Conservation (phyloP, 2,888 invertebrate species). For the Axea sp. region DNA sequence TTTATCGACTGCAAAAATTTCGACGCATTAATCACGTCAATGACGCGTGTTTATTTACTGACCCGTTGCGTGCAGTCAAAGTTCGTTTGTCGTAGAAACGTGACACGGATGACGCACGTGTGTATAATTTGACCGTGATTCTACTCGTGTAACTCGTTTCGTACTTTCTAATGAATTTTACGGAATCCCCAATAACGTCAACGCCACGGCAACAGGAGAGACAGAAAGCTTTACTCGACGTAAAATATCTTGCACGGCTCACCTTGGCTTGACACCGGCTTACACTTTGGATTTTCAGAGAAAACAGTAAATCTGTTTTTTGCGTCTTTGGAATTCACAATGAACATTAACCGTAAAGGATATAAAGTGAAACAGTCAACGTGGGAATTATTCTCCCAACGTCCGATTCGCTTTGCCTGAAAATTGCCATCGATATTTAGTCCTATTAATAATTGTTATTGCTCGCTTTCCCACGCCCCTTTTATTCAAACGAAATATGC, state of each 20-base stretch:
- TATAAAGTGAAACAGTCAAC: conserved; percentile 5
- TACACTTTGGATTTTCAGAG: conserved; percentile 45
- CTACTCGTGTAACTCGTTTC: conserved; percentile 30
- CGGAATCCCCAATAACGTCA: conserved; percentile 55
- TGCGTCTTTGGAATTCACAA: conserved; percentile 32
- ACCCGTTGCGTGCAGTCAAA: conserved; percentile 10
- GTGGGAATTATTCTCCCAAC: background rate
- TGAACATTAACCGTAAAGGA: conserved; percentile 1
- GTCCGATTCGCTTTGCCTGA: no score
- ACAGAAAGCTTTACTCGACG: conserved; percentile 44
- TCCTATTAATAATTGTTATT: no score
- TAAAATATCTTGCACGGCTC: conserved; percentile 47
- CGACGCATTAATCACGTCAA: no score
- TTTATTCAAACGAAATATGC: no score
- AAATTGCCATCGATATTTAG: no score
- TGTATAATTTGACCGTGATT: conserved; percentile 15
- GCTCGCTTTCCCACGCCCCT: no score
- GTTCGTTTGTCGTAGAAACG: conserved; percentile 22
- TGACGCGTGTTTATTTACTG: background rate
- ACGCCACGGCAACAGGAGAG: conserved; percentile 35
- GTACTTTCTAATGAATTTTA: conserved; percentile 56
- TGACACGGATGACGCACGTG: no score
- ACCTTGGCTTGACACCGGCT: conserved; percentile 51
- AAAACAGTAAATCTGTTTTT: conserved; percentile 44
- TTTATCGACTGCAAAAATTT: no score